Evolutionary conservation across 2,797 vertebrate species (phyloP).

Genomic region (Melanotaenia boesemani): DNA sequence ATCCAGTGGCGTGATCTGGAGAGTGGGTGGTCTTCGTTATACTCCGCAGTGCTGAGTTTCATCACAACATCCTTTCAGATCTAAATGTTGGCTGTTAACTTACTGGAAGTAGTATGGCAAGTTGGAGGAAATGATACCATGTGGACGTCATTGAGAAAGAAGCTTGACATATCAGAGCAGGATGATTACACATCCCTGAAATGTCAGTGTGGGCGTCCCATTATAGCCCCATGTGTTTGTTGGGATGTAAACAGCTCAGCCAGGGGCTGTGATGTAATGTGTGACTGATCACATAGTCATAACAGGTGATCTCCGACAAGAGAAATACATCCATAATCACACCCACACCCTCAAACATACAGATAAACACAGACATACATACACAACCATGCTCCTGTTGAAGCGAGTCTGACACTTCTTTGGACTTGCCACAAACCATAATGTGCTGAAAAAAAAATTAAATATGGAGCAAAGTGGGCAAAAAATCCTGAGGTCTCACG

Average conservation of each 20-base stretch:
- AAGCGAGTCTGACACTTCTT: constrained; percentile 42
- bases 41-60: constrained; percentile 59
- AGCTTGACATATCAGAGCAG: constrained; percentile 50
- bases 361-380: constrained; percentile 2
- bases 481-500: constrained; percentile 62
- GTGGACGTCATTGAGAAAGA: constrained; percentile 65
- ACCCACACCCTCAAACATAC: constrained; percentile 18
- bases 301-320: constrained; percentile 64
- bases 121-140: constrained; percentile 67
- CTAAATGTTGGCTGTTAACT: constrained; percentile 64
- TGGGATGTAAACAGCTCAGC: constrained; percentile 57
- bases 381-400: constrained; percentile 9
- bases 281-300: constrained; percentile 55
- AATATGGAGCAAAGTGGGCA: constrained; percentile 52
- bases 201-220: constrained; percentile 59
- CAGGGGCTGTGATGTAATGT: constrained; percentile 60
- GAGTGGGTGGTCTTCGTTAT: constrained; percentile 80
- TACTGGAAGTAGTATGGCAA: constrained; percentile 70
- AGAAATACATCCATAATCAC: constrained; percentile 31
- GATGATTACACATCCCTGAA: constrained; percentile 55
- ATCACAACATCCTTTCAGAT: constrained; percentile 66
- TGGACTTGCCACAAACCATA: constrained; percentile 53
- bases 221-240: constrained; percentile 49
- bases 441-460: constrained; percentile 40
- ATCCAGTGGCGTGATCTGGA: constrained; percentile 68